Evolutionary conservation across 2,888 invertebrate species (phyloP).

Genomic region (Dolichomitus sp.): DNA sequence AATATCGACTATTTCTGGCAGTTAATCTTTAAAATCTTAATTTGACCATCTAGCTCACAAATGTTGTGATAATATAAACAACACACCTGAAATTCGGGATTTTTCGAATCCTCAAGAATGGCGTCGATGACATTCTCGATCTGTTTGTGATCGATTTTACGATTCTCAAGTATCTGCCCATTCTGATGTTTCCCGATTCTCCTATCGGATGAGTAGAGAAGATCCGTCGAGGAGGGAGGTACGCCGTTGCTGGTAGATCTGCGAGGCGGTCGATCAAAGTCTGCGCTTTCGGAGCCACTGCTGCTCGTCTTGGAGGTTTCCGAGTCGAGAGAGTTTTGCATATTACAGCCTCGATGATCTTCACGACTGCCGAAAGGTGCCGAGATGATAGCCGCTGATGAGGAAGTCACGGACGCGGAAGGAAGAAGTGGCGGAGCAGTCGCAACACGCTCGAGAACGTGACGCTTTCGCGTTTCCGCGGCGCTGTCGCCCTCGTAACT

Average conservation of each 20-base stretch:
- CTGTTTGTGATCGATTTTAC: constrained; percentile 86
- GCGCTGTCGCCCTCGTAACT: constrained; percentile 78
- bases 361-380: constrained; percentile 30
- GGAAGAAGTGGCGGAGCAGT: constrained; percentile 40
- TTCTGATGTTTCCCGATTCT: constrained; percentile 71
- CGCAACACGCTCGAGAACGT: constrained; percentile 37
- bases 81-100: constrained; percentile 85
- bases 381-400: constrained; percentile 9
- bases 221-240: constrained; percentile 75
- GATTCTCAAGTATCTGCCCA: constrained; percentile 79
- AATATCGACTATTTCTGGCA: background rate
- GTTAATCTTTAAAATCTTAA: too few relatives aligned
- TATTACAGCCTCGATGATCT: constrained; percentile 32
- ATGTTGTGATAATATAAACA: constrained; percentile 1
- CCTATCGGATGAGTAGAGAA: constrained; percentile 78
- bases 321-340: constrained; percentile 68
- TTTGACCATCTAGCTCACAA: background rate
- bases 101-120: constrained; percentile 84
- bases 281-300: constrained; percentile 74
- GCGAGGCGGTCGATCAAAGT: constrained; percentile 62
- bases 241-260: constrained; percentile 76
- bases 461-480: constrained; percentile 49
- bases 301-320: constrained; percentile 78
- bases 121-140: constrained; percentile 86
- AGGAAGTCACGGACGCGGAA: constrained; percentile 39